Conservation (phyloP, 2,888 invertebrate species). For the Acrobasis repandana region DNA sequence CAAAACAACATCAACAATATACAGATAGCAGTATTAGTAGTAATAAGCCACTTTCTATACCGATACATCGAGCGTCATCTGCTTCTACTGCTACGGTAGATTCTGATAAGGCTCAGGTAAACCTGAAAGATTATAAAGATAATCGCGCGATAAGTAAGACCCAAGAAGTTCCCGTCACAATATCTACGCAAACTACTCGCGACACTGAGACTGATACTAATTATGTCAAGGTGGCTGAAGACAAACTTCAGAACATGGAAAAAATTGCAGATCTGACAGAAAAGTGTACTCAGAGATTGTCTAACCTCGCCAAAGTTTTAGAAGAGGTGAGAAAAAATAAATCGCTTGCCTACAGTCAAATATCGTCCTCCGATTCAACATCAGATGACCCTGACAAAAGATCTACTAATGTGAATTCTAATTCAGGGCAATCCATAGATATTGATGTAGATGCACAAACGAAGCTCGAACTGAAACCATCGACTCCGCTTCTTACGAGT, state of each 20-base stretch:
- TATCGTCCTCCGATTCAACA: conserved; percentile 61
- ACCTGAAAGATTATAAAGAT: background rate
- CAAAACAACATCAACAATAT: background rate
- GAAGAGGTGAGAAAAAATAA: conserved; percentile 77
- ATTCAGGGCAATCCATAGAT: conserved; percentile 30
- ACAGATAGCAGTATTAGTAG: background rate
- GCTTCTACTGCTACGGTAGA: conserved; percentile 1
- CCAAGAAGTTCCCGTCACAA: conserved; percentile 44
- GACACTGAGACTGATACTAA: conserved; percentile 57
- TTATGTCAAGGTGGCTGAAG: conserved; percentile 66
- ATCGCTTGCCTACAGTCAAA: conserved; percentile 65
- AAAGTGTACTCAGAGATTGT: conserved; percentile 73
- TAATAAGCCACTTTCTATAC: background rate
- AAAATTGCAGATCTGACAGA: conserved; percentile 76
- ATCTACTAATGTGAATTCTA: conserved; percentile 22
- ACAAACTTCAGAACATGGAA: conserved; percentile 75
- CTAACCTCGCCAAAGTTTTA: conserved; percentile 71
- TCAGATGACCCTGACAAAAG: conserved; percentile 59
- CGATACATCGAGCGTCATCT: conserved; percentile 7
- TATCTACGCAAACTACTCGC: conserved; percentile 64
- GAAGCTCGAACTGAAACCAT: conserved; percentile 31
- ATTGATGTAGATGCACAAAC: conserved; percentile 31
- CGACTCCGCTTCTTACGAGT: conserved; percentile 29
- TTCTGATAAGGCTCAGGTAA: background rate
- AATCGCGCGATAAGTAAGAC: background rate